Evolutionary conservation across 2,797 vertebrate genomes (phyloP).

Genomic region (Hafferia zeledoni): DNA sequence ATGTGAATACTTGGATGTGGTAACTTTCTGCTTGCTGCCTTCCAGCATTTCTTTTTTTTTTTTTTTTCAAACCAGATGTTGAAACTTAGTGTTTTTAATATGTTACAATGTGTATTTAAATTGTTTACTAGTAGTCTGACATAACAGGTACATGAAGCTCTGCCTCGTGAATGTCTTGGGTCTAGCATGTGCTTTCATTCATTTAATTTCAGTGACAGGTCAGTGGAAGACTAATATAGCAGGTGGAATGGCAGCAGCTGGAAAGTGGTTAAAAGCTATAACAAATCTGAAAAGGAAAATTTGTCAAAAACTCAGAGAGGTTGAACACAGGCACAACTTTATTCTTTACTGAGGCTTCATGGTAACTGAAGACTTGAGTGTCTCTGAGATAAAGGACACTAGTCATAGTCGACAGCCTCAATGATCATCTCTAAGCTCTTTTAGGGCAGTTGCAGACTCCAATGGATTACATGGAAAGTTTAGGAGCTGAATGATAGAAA

Average conservation of each 20-base stretch:
- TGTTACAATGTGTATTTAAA: not conserved
- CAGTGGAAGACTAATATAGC: not conserved
- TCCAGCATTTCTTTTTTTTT: not conserved
- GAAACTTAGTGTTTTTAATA: not conserved
- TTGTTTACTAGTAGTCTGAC: not conserved
- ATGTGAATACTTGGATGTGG: not conserved
- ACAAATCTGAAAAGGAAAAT: slow-evolving; percentile 3
- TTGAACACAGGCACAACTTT: not conserved
- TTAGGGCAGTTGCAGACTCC: not conserved
- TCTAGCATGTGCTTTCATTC: not conserved
- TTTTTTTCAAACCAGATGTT: slow-evolving; percentile 5
- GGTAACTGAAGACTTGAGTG: not conserved
- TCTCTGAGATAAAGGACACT: not conserved
- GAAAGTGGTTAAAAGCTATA: slow-evolving; percentile 21
- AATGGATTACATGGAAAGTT: not conserved
- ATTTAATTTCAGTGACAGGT: not conserved
- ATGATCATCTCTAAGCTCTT: not conserved
- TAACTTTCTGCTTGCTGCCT: not conserved
- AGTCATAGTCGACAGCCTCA: not conserved
- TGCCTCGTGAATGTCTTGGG: not conserved
- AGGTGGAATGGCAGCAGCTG: not conserved
- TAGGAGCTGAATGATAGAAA: not conserved
- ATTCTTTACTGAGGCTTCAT: not conserved
- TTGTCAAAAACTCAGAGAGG: not conserved
- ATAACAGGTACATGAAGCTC: not conserved